These are phyloP conservation scores for Brachypteracias leptosomus DNA, from an alignment of 2,113 vertebrate genomes.

Conservation along the genomic window DNA sequence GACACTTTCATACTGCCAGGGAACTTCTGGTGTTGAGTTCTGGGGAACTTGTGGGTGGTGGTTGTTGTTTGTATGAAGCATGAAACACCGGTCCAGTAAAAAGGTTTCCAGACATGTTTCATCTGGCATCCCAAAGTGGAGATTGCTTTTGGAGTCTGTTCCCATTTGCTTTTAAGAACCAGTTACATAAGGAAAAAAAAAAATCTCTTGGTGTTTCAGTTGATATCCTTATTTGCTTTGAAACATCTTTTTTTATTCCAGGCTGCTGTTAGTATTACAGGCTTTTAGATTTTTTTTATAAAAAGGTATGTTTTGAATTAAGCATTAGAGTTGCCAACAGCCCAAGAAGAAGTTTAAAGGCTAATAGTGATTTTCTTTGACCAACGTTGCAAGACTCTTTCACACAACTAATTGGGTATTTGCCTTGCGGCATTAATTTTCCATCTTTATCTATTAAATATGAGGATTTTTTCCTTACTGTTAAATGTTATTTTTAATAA, in stretches of 20 bases:
- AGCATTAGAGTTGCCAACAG: background rate
- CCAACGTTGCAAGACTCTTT: background rate
- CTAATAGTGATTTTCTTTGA: background rate
- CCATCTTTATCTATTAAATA: background rate
- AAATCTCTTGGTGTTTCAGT: fast-evolving
- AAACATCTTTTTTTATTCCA: background rate
- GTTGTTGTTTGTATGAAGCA: background rate
- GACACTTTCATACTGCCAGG: background rate
- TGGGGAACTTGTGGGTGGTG: background rate
- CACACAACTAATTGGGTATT: background rate
- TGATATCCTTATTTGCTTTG: background rate
- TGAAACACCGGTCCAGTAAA: background rate
- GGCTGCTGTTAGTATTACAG: background rate
- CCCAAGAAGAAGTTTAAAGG: background rate
- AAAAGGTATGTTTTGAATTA: background rate
- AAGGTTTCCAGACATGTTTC: background rate
- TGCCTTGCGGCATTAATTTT: background rate
- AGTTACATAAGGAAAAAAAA: background rate
- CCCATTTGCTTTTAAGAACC: background rate
- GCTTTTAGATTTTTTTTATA: background rate
- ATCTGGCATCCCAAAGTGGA: background rate
- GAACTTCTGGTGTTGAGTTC: background rate
- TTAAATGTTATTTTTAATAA: background rate
- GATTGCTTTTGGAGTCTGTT: background rate
- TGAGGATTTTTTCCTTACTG: background rate